Conservation (phyloP, 2,113 vertebrate species). For the Vidua macroura region DNA sequence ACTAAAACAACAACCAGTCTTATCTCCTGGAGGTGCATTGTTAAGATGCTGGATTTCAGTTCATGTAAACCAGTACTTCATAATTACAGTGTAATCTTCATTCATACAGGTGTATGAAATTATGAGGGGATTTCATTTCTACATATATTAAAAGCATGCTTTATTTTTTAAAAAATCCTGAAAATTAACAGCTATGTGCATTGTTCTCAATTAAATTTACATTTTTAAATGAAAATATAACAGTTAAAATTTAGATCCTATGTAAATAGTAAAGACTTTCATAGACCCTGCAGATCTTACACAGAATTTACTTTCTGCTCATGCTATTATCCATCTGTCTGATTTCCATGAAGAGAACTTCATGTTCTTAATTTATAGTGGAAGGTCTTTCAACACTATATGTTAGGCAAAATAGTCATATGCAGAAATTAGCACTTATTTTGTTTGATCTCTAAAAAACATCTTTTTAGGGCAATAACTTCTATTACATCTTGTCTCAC, state of each 20-base stretch:
- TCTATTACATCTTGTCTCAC: not conserved
- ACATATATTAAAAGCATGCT: not conserved
- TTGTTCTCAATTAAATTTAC: not conserved
- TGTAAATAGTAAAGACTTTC: not conserved
- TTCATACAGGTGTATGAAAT: not conserved
- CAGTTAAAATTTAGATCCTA: not conserved
- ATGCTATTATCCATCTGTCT: not conserved
- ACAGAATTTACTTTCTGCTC: not conserved
- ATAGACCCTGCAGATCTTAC: not conserved
- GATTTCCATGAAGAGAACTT: not conserved
- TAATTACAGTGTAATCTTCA: not conserved
- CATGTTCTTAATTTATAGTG: not conserved
- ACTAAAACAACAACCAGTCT: not conserved
- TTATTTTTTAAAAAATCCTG: not conserved
- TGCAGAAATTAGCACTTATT: not conserved
- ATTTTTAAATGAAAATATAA: not conserved
- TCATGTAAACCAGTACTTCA: not conserved
- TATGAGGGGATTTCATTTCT: not conserved
- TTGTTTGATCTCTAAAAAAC: not conserved
- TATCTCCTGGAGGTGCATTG: not conserved
- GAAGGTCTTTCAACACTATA: not conserved
- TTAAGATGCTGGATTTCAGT: not conserved
- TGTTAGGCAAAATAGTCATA: not conserved
- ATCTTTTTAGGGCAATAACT: conserved; percentile 9
- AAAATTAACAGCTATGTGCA: not conserved